Evolutionary conservation across 2,113 vertebrate species (phyloP).

Genomic region (Chloropsis hardwickii): DNA sequence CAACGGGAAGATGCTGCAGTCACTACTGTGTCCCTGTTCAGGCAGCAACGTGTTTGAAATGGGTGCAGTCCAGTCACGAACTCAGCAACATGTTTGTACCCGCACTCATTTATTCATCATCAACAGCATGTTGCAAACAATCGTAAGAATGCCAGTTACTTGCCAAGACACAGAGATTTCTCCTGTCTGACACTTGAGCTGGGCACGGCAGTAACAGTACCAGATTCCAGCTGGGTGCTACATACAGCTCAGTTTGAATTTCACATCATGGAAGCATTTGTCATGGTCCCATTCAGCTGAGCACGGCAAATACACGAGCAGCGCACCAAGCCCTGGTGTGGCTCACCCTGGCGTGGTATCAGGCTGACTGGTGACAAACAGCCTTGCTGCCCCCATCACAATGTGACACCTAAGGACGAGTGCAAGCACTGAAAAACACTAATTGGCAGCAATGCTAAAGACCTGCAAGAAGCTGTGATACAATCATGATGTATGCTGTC

Average conservation of each 20-base stretch:
- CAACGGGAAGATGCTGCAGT: background rate
- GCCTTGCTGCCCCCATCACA: background rate
- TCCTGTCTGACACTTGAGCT: conserved; percentile 5
- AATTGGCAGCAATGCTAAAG: background rate
- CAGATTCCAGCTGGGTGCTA: conserved; percentile 6
- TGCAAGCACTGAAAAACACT: background rate
- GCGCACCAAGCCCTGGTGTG: background rate
- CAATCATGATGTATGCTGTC: background rate
- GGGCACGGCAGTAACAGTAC: background rate
- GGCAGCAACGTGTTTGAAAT: conserved; percentile 25
- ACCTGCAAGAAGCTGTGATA: background rate
- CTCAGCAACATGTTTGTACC: conserved; percentile 36
- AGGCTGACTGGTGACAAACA: background rate
- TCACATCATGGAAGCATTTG: background rate
- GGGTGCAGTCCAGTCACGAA: conserved; percentile 32
- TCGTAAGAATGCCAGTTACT: background rate
- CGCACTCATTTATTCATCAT: conserved; percentile 1
- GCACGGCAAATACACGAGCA: background rate
- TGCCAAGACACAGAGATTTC: conserved; percentile 15
- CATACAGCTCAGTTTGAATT: background rate
- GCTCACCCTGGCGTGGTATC: background rate
- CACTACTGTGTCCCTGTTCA: background rate
- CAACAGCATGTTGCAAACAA: background rate
- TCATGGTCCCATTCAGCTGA: background rate
- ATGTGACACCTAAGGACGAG: fast-evolving